Base-by-base conservation (phyloP, 1,140 invertebrate species). In the Hycleus phaleratus region DNA sequence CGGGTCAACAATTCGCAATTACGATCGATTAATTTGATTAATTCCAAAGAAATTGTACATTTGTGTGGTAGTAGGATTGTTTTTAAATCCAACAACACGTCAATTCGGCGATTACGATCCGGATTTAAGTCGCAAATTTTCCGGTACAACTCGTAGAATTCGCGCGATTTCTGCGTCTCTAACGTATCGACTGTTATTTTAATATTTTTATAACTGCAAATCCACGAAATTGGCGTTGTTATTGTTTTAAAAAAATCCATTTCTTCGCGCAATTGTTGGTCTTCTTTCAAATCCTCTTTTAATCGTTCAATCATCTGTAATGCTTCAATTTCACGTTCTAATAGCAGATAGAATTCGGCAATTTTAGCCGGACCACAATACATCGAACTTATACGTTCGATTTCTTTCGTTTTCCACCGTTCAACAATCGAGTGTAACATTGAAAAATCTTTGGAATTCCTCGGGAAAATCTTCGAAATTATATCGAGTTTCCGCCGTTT, bases 251-350 rank as follows among this genome's bases (percentile, higher is more conserved):
- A 72, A 65, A 86, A 82, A 46, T 75, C 73, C 26, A 81, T 71
- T 45, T 80, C 77, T 61, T 78, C 80, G 38, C 77, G 75, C 53
- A 79, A 77, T 45, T 68, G 69, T 49, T 73, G 73, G 40, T 80
- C 78, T 61, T 79, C 77, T 63, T 75, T 79, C 10, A 83, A 70
- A 61, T 78, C 75, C 4, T 77, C 72, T 61, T 80, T 74, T 42
- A 82, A 80, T 46, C 76, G 76, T 56, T 85, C 82, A 24, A 86
- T 80, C 9, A 78, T 77, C 10, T 77, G 76, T 2, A 86, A 69
- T 66, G 85, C 75, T 63, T 82, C 77, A 6, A 85, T 79, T 66
- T 84, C 83, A 69, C 82, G 84, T 44, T 84, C 78, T 0, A 86
- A 72, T 39, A 85, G 71, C 26, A 80, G 68, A 44, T 76, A 78